Conservation (phyloP, 2,113 vertebrate species). For the Isurus oxyrinchus region DNA sequence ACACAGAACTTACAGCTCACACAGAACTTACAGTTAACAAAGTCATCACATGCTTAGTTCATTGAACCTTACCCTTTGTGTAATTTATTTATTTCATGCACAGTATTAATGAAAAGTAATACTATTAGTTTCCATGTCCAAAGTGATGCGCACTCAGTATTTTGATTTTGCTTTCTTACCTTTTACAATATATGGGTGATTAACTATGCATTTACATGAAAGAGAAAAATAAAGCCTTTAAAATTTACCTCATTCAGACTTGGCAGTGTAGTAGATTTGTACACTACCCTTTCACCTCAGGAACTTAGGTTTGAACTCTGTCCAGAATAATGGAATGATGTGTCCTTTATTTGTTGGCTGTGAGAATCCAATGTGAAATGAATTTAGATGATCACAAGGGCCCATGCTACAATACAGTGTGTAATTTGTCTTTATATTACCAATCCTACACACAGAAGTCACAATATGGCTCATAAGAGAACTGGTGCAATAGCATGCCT, state of each 20-base stretch:
- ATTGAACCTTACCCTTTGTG: not conserved
- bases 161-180: not conserved
- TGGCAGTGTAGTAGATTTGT: not conserved
- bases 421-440: not conserved
- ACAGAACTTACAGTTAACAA: not conserved
- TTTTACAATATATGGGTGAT: not conserved
- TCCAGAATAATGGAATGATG: not conserved
- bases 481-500: not conserved
- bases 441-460: not conserved
- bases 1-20: not conserved
- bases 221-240: not conserved
- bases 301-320: not conserved
- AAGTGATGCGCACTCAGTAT: not conserved
- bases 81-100: conserved; percentile 9
- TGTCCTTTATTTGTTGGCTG: not conserved
- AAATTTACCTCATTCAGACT: not conserved
- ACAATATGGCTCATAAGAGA: not conserved
- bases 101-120: not conserved
- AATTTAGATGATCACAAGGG: not conserved
- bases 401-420: not conserved
- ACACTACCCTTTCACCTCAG: not conserved
- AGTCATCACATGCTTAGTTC: not conserved
- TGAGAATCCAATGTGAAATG: not conserved
- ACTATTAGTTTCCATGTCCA: not conserved
- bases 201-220: not conserved